A percentile compares a stretch with the other conserved stretches of the same genome.
Evolutionary conservation across 1,140 invertebrate genomes (phyloP).

Genomic region (Homalodisca vitripennis): DNA sequence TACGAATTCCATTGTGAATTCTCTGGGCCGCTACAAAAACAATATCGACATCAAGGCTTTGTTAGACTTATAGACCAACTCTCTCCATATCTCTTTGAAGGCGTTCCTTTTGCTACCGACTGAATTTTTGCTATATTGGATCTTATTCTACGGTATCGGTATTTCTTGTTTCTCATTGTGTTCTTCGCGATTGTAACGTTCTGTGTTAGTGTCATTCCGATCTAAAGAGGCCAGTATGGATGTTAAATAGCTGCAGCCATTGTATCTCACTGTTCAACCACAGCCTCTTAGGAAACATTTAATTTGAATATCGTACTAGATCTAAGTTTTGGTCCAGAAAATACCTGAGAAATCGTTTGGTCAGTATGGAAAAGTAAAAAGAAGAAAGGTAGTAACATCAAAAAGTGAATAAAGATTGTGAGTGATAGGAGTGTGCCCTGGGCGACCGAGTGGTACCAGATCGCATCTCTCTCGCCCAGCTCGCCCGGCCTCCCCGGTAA

Average conservation of each 20-base stretch:
- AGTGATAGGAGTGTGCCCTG: too few relatives aligned
- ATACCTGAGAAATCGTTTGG: too few relatives aligned
- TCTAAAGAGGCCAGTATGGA: too few relatives aligned
- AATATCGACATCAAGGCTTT: conserved; percentile 3
- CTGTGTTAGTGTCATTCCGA: too few relatives aligned
- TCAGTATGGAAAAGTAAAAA: too few relatives aligned
- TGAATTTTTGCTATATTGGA: conserved; percentile 16
- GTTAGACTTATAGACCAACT: neutral
- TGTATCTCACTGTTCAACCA: too few relatives aligned
- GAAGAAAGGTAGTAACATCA: neutral
- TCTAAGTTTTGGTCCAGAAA: neutral
- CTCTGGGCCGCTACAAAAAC: conserved; percentile 16
- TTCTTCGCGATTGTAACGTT: too few relatives aligned
- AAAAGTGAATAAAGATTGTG: neutral
- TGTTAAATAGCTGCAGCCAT: too few relatives aligned
- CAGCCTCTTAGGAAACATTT: too few relatives aligned
- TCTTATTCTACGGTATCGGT: conserved; percentile 9
- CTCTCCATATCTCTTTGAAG: conserved; percentile 10
- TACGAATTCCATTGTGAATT: conserved; percentile 22
- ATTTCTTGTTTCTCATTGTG: neutral
- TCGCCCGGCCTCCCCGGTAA: neutral
- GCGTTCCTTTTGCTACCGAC: neutral
- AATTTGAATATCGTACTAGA: neutral
- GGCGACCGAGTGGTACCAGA: too few relatives aligned
- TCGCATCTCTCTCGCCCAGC: too few relatives aligned